Evolutionary conservation across 1,140 invertebrate species (phyloP).

Genomic region (Physella acuta): DNA sequence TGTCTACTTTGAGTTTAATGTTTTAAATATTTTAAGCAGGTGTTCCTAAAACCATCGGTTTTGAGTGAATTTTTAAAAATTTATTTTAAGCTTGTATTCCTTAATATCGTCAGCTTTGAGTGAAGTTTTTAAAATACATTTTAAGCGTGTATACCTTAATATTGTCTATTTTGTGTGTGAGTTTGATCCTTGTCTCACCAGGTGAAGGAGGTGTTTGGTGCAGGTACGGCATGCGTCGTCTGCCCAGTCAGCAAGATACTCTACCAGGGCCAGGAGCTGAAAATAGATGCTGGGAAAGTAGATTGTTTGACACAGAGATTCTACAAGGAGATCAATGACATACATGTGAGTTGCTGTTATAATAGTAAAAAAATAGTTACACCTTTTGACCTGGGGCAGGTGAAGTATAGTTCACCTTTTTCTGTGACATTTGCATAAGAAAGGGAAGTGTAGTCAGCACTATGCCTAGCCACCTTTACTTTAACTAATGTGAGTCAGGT

Average conservation of each 20-base stretch:
- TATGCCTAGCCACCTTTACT: too few relatives aligned
- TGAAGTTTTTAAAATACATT: neutral
- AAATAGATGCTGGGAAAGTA: conserved; percentile 65
- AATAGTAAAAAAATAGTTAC: too few relatives aligned
- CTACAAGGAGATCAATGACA: conserved; percentile 74
- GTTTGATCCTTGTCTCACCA: conserved; percentile 57
- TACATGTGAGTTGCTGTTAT: conserved; percentile 66
- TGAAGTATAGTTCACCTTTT: too few relatives aligned
- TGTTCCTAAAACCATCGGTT: too few relatives aligned
- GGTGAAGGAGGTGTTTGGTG: conserved; percentile 91
- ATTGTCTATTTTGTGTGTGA: neutral
- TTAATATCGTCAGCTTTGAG: neutral
- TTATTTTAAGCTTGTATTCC: neutral
- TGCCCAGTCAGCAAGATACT: conserved; percentile 82
- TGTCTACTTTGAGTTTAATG: too few relatives aligned
- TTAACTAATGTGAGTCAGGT: too few relatives aligned
- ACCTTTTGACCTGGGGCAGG: too few relatives aligned
- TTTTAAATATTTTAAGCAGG: too few relatives aligned
- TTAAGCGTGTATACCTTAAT: neutral
- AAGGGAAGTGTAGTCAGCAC: too few relatives aligned
- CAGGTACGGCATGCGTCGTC: conserved; percentile 90
- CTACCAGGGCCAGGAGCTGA: conserved; percentile 64
- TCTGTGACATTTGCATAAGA: too few relatives aligned
- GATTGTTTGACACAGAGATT: conserved; percentile 63
- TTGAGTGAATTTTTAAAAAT: too few relatives aligned